A percentile compares a stretch with the other conserved stretches of the same genome.
These are phyloP conservation scores for Lordiphosa andalusiaca DNA, from an alignment of 2,888 invertebrate species.

Conservation along the genomic window DNA sequence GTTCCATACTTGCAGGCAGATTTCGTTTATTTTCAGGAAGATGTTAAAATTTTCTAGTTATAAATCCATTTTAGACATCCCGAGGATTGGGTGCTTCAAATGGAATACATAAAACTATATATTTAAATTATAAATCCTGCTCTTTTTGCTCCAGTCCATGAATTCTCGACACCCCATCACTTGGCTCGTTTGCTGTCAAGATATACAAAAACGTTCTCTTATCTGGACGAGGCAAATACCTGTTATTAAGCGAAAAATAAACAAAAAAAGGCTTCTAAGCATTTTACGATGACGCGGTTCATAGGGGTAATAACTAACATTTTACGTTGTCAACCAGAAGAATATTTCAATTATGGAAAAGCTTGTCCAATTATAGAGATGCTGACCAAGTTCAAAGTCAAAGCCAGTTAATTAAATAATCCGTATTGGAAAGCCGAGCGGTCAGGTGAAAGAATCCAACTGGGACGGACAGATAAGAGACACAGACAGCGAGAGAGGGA, in stretches of 20 bases:
- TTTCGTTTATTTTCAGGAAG: too few species aligned
- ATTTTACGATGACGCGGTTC: conserved; percentile 27
- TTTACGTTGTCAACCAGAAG: too few species aligned
- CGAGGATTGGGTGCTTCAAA: too few species aligned
- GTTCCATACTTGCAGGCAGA: too few species aligned
- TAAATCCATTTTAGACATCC: too few species aligned
- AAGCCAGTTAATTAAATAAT: conserved; percentile 28
- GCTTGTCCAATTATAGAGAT: too few species aligned
- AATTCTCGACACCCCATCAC: too few species aligned
- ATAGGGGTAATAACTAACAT: conserved; percentile 4
- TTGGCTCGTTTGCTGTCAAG: too few species aligned
- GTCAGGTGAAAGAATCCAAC: conserved; percentile 37
- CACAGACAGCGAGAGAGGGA: conserved; percentile 19
- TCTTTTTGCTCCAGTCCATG: too few species aligned
- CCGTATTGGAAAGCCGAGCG: conserved; percentile 39
- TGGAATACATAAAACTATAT: too few species aligned
- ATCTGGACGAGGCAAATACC: conserved; percentile 43
- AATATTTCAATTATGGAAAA: conserved; percentile 3
- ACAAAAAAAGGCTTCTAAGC: conserved; percentile 49
- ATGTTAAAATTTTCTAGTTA: too few species aligned
- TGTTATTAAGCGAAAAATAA: conserved; percentile 52
- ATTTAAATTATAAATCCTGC: too few species aligned
- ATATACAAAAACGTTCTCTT: conserved; percentile 12
- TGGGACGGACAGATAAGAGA: conserved; percentile 12
- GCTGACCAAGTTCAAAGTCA: conserved; percentile 36